Base-by-base conservation (phyloP, 1,140 invertebrate genomes). In the Tyrophagus putrescentiae region DNA sequence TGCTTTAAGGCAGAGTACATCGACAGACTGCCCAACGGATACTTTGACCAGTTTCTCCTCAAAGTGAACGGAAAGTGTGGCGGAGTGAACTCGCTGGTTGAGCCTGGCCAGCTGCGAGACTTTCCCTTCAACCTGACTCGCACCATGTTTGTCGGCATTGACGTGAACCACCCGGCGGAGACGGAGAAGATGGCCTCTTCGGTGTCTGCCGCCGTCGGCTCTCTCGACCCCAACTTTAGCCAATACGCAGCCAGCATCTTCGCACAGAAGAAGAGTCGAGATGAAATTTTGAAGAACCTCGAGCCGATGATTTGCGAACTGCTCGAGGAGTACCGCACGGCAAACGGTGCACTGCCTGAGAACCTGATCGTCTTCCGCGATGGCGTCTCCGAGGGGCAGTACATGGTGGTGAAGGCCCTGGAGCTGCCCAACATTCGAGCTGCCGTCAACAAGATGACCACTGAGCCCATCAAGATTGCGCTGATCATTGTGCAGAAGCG, bases 31-130 rank as follows among this genome's bases (percentile, higher is more conserved):
- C 42, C 42, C 1, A 9, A 16, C 29, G 57, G 50, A 13, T 64
- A 45, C 31, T 7, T 77, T 27, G 65, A 69, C 0, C 92, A 93
- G 68, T 82, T 93, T 63, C 68, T 90, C 16, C 68, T 87, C 0
- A 92, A 93, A 75, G 77, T 92, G 0, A 84, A 84, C 69, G 81
- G 84, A 0, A 92, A 93, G 70, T 65, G 91, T 27, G 84, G 86
- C 72, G 85, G 86, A 0, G 72, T 79, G 0, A 93, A 92, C 75
- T 84, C 88, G 68, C 72, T 68, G 18, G 65, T 87, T 23, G n/a
- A 39, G 58, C 41, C 7, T 18, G 16, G 6, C 4, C 27, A 18
- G 3, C 18, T 9, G 18, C 76, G 2, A 70, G 73, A 0, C 18
- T n/a, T 60, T 4, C 18, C 45, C 1, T 34, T 44, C 2, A 23